These are phyloP conservation scores for Macrotrachela quadricornifera DNA, from an alignment of 1,140 invertebrate species.

Conservation along the genomic window DNA sequence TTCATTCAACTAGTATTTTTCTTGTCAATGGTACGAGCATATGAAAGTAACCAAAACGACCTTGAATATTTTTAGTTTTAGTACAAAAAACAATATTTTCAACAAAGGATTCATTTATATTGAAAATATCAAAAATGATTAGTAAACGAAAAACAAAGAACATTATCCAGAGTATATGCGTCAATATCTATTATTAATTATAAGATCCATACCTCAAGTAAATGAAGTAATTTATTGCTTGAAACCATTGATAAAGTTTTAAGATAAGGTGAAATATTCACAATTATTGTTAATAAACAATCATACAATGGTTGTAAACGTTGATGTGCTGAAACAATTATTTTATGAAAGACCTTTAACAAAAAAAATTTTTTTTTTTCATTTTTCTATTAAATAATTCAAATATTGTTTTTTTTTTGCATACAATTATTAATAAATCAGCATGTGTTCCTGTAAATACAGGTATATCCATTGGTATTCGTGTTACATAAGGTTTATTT, in stretches of 20 bases:
- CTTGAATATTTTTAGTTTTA: too few relatives aligned
- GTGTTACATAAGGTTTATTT: slow-evolving; percentile 90
- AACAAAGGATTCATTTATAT: too few relatives aligned
- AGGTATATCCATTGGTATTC: slow-evolving; percentile 93
- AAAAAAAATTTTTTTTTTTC: neutral
- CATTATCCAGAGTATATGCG: too few relatives aligned
- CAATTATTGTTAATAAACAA: slow-evolving; percentile 85
- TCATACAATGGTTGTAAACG: slow-evolving; percentile 89
- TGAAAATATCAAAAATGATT: too few relatives aligned
- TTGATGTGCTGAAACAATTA: slow-evolving; percentile 96
- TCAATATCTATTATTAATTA: too few relatives aligned
- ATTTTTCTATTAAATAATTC: neutral
- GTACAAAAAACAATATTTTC: too few relatives aligned
- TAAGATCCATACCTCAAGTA: slow-evolving; percentile 56
- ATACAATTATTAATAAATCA: slow-evolving; percentile 79
- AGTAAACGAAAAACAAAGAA: too few relatives aligned
- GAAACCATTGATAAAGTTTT: slow-evolving; percentile 98
- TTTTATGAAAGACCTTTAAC: slow-evolving; percentile 71
- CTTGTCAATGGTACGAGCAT: too few relatives aligned
- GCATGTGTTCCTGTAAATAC: slow-evolving; percentile 94
- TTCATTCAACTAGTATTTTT: too few relatives aligned
- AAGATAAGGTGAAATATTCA: slow-evolving; percentile 94
- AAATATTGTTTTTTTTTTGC: too few relatives aligned
- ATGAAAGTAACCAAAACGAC: too few relatives aligned
- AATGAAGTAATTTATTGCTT: slow-evolving; percentile 82